These are phyloP conservation scores for Heterocephalus glaber DNA, from an alignment of 2,113 vertebrate genomes.

Conservation along the genomic window DNA sequence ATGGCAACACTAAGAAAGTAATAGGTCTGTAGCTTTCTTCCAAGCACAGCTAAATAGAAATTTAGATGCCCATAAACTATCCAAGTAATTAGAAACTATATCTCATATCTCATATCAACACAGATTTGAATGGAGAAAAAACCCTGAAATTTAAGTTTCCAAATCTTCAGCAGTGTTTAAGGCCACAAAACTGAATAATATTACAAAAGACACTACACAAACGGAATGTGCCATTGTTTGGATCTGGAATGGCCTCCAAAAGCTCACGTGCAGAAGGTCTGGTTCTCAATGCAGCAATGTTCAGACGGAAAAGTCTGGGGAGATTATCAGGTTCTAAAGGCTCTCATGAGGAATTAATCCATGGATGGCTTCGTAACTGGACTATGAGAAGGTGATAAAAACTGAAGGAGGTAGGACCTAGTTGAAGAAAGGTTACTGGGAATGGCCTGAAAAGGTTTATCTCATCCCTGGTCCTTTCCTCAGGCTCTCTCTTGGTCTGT, in stretches of 20 bases:
- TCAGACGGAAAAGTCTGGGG: background rate
- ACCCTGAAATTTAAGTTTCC: background rate
- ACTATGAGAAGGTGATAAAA: background rate
- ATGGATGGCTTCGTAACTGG: background rate
- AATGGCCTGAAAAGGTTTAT: background rate
- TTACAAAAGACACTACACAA: background rate
- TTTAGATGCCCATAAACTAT: background rate
- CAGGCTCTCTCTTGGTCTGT: background rate
- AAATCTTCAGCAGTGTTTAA: background rate
- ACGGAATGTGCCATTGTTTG: background rate
- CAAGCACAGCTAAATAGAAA: background rate
- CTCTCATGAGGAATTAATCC: background rate
- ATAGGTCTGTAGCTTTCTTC: background rate
- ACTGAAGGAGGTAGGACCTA: background rate
- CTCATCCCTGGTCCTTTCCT: background rate
- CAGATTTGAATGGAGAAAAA: slow-evolving; percentile 15
- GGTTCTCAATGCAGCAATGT: background rate
- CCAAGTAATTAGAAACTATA: background rate
- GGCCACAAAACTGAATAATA: background rate
- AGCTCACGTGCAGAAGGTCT: background rate
- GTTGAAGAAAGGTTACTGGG: background rate
- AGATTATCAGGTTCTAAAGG: background rate
- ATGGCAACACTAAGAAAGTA: background rate
- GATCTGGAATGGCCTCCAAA: background rate
- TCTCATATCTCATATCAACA: background rate